A percentile compares a stretch with the other conserved stretches of the same genome.
phyloP scores from a whole-genome alignment of 1,140 invertebrate genomes.

The Drusus annulatus region DNA sequence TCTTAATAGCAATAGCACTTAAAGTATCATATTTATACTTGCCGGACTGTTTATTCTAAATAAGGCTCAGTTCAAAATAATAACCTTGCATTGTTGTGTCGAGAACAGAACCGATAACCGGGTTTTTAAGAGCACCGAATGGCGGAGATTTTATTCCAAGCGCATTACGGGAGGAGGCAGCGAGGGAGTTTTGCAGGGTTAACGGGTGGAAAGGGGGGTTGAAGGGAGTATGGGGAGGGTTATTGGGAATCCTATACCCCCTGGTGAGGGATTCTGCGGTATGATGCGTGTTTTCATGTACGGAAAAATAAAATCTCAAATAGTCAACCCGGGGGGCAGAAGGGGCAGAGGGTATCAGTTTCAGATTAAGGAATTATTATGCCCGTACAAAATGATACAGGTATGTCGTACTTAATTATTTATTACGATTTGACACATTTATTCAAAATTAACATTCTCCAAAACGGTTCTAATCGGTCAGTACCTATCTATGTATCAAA shows the following conservation, averaged over 20 bases:
- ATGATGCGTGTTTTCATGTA: slow-evolving; percentile 45
- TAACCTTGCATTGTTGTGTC: too few species aligned
- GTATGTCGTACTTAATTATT: too few species aligned
- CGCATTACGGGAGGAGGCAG: slow-evolving; percentile 7
- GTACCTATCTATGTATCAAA: too few species aligned
- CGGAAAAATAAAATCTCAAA: slow-evolving; percentile 51
- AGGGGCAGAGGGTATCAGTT: neutral
- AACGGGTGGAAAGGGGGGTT: neutral
- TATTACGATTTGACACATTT: too few species aligned
- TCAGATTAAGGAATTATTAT: slow-evolving; percentile 8
- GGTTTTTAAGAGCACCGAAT: slow-evolving; percentile 21
- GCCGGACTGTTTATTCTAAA: too few species aligned
- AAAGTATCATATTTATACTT: too few species aligned
- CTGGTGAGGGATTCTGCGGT: slow-evolving; percentile 28
- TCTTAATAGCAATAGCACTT: too few species aligned
- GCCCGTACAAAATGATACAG: too few species aligned
- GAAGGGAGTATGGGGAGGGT: neutral
- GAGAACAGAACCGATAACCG: neutral
- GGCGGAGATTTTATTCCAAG: slow-evolving; percentile 28
- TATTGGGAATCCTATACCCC: slow-evolving; percentile 2
- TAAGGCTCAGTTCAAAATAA: too few species aligned
- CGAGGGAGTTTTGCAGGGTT: neutral
- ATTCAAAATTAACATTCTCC: too few species aligned
- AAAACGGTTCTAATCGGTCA: too few species aligned
- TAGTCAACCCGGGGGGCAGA: slow-evolving; percentile 18